Evolutionary conservation across 2,797 vertebrate species (phyloP).

Genomic region (Poeciliopsis infans): DNA sequence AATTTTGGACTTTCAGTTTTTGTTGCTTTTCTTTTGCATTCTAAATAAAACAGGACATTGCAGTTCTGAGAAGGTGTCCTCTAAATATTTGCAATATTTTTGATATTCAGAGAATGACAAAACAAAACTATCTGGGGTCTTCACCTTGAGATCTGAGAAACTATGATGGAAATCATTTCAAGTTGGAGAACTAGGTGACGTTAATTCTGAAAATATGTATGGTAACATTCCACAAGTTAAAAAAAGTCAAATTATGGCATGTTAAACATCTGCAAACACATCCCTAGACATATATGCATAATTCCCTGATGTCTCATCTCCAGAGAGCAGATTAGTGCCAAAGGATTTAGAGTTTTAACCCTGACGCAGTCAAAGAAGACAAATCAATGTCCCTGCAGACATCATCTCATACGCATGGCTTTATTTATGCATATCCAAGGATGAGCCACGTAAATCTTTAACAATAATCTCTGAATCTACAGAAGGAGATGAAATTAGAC

Average conservation of each 20-base stretch:
- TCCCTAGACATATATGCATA: conserved; percentile 26
- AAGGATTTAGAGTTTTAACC: conserved; percentile 78
- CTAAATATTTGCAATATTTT: background rate
- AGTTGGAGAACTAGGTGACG: background rate
- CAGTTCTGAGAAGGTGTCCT: background rate
- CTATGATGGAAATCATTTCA: background rate
- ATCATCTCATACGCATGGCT: conserved; percentile 55
- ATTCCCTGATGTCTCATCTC: conserved; percentile 62
- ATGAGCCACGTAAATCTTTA: conserved; percentile 40
- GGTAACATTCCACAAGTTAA: conserved; percentile 16
- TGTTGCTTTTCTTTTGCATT: background rate
- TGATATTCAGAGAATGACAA: background rate
- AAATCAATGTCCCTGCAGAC: conserved; percentile 75
- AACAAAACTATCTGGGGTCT: background rate
- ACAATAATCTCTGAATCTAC: conserved; percentile 45
- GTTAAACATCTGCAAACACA: conserved; percentile 36
- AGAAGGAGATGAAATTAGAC: conserved; percentile 35
- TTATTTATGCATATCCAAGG: conserved; percentile 78
- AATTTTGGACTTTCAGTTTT: background rate
- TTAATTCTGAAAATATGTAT: background rate
- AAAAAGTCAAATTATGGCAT: background rate
- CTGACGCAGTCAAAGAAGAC: conserved; percentile 69
- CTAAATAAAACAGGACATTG: background rate
- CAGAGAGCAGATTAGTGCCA: conserved; percentile 74
- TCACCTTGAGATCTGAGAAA: conserved; percentile 1